Evolutionary conservation across 2,888 invertebrate species (phyloP), one percentile per base, ranked within the genome.

Genomic region (Cryptus armator): DNA sequence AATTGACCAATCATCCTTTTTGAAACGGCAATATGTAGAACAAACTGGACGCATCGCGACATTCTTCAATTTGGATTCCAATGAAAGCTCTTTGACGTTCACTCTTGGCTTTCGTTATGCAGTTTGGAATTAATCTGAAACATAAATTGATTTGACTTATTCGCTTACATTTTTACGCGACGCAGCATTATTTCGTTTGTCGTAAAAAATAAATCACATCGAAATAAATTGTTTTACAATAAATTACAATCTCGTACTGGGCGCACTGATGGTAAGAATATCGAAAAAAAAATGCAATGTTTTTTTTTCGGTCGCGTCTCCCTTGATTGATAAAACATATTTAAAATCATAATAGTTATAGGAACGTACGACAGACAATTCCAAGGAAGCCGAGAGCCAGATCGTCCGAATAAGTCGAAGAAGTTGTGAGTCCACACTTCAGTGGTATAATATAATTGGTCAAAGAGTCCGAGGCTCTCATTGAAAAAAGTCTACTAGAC

Each of bases 151-250:
- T 14, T 14, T 14, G 1, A 24, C 7, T 5, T 5, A 32, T 32
- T 5, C 2, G 32, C 5, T 5, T 32, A 32, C 32, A 5, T 5
- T 32, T 5, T 32, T n/a, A n/a, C n/a, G n/a, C n/a, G n/a, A n/a
- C n/a, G n/a, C n/a, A n/a, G n/a, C n/a, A n/a, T n/a, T n/a, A n/a
- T n/a, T n/a, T n/a, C n/a, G n/a, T n/a, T n/a, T n/a, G n/a, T n/a
- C n/a, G n/a, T n/a, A n/a, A n/a, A n/a, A n/a, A n/a, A n/a, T n/a
- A n/a, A n/a, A n/a, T n/a, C n/a, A n/a, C n/a, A n/a, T n/a, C n/a
- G n/a, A n/a, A n/a, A n/a, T n/a, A n/a, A n/a, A n/a, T 99, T 0
- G 98, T 99, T 88, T 99, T 99, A 99, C 99, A 89, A 99, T 99
- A 93, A 99, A 99, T 94, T 99, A 99, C 93, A 99, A 99, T 94